These are phyloP conservation scores for Spatula versicolor DNA, from an alignment of 2,797 vertebrate species.

Conservation along the genomic window DNA sequence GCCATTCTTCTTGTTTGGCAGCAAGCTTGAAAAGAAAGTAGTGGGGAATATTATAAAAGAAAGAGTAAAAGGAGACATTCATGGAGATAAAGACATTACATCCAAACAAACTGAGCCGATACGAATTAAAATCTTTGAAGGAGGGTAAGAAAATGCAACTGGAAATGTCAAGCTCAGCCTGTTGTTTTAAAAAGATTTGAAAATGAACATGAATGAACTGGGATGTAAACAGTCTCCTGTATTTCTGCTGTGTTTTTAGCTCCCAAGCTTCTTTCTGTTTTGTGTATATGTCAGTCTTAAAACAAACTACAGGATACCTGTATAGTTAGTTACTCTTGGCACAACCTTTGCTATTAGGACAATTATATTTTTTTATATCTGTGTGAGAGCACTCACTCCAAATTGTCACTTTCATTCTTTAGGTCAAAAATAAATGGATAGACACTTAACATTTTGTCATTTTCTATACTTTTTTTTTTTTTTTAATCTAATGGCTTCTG, in stretches of 20 bases:
- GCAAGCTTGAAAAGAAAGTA: conserved; percentile 92
- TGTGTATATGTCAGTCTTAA: conserved; percentile 19
- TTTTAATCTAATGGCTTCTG: conserved; percentile 1
- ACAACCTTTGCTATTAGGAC: conserved; percentile 18
- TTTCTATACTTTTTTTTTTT: background rate
- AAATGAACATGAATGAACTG: conserved; percentile 9
- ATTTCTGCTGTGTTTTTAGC: background rate
- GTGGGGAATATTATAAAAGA: conserved; percentile 91
- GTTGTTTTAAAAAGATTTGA: conserved; percentile 32
- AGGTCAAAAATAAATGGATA: background rate
- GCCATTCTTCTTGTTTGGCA: conserved; percentile 88
- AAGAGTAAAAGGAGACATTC: conserved; percentile 91
- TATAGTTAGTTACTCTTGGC: background rate
- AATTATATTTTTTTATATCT: background rate
- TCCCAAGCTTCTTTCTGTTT: background rate
- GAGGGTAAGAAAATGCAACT: conserved; percentile 88
- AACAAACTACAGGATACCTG: background rate
- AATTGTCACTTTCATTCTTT: conserved; percentile 5
- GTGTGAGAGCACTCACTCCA: background rate
- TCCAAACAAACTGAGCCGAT: conserved; percentile 90
- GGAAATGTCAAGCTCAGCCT: conserved; percentile 45
- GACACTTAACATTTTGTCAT: background rate
- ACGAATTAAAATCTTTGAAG: conserved; percentile 99
- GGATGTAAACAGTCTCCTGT: conserved; percentile 31
- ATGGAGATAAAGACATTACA: conserved; percentile 91